phyloP scores from a whole-genome alignment of 2,888 invertebrate genomes.

The Selenia dentaria region DNA sequence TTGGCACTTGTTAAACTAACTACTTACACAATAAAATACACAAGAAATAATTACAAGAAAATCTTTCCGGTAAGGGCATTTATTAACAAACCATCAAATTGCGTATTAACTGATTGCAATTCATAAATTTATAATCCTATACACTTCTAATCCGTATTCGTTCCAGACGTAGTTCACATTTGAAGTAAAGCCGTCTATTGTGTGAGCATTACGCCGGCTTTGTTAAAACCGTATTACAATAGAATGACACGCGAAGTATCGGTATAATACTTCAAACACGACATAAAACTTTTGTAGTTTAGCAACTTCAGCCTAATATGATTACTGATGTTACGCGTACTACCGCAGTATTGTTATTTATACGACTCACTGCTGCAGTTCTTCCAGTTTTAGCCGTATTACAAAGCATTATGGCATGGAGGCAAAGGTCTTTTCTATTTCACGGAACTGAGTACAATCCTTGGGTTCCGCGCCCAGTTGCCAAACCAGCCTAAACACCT shows the following conservation, averaged over 20 bases:
- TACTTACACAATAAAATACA: no score
- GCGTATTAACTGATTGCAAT: conserved; percentile 20
- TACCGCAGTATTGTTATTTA: no score
- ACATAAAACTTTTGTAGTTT: conserved; percentile 35
- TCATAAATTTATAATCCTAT: conserved; percentile 18
- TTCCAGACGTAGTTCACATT: conserved; percentile 60
- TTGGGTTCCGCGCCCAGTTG: no score
- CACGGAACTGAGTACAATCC: no score
- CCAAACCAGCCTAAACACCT: no score
- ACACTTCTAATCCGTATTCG: conserved; percentile 54
- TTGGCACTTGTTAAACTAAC: no score
- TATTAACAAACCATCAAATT: conserved; percentile 1
- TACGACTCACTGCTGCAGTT: no score
- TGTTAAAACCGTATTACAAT: conserved; percentile 76
- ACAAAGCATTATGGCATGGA: no score
- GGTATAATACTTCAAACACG: conserved; percentile 64
- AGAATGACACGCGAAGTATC: conserved; percentile 73
- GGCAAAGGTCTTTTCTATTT: no score
- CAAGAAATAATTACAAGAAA: no score
- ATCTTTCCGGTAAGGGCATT: background rate
- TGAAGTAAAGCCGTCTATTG: conserved; percentile 63
- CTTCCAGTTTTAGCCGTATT: no score
- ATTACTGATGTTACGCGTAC: background rate
- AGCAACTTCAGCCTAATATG: background rate
- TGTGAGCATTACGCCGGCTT: conserved; percentile 68